Conservation (phyloP, 2,888 invertebrate genomes). For the Seira musarum region DNA sequence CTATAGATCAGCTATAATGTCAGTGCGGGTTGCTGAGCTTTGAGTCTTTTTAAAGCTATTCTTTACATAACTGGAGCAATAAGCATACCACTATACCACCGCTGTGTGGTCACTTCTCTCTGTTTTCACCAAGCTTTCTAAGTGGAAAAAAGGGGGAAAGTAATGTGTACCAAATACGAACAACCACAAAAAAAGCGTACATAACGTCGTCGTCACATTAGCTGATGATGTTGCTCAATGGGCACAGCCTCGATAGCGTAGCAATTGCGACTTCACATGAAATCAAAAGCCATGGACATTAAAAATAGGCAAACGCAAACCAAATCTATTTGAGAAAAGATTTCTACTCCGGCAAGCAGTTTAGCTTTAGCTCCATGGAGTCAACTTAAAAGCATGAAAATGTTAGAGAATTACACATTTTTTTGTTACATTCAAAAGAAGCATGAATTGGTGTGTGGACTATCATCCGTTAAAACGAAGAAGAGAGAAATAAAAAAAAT, state of each 20-base stretch:
- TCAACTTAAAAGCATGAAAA: conserved; percentile 3
- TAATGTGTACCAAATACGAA: conserved; percentile 33
- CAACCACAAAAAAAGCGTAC: conserved; percentile 11
- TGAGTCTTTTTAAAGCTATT: conserved; percentile 59
- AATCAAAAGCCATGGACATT: conserved; percentile 34
- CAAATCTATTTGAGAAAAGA: neutral
- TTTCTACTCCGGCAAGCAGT: neutral
- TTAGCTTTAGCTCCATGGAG: neutral
- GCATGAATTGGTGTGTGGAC: conserved; percentile 19
- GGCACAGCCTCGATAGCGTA: neutral
- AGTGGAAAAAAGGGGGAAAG: conserved; percentile 37
- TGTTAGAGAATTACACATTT: neutral
- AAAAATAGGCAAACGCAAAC: conserved; percentile 11
- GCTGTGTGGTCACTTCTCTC: conserved; percentile 25
- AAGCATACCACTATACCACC: conserved; percentile 6
- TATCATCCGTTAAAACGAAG: conserved; percentile 13
- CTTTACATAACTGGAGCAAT: conserved; percentile 36
- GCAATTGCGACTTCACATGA: conserved; percentile 29
- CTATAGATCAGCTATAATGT: conserved; percentile 70
- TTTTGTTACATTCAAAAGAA: conserved; percentile 11
- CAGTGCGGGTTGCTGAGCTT: conserved; percentile 70
- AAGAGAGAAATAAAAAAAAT: conserved; percentile 2
- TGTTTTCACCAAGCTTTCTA: conserved; percentile 6
- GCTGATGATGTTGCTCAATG: conserved; percentile 21
- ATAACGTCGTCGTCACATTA: conserved; percentile 34